Evolutionary conservation across 2,113 vertebrate genomes (phyloP).

Genomic region (Phocoena phocoena): DNA sequence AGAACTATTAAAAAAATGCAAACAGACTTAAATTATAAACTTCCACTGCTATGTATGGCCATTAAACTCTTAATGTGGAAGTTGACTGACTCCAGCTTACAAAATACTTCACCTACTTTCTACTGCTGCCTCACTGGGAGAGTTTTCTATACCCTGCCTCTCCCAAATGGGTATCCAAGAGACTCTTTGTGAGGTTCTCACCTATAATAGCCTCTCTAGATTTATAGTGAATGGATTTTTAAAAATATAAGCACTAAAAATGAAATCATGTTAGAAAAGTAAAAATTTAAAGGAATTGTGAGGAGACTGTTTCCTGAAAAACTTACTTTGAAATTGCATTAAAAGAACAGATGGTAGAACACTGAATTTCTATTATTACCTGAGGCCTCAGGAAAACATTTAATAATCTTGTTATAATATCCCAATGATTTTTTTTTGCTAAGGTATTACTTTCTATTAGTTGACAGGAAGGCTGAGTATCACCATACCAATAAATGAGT

Average conservation of each 20-base stretch:
- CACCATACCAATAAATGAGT: slow-evolving; percentile 13
- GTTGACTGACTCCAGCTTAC: neutral
- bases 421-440: neutral
- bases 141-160: neutral
- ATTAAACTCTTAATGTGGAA: neutral
- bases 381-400: neutral
- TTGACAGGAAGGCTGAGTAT: neutral
- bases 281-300: neutral
- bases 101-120: neutral
- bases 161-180: neutral
- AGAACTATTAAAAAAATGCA: neutral
- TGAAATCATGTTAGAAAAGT: neutral
- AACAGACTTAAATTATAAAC: neutral
- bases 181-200: neutral
- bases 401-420: neutral
- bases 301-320: neutral
- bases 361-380: neutral
- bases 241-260: neutral
- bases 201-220: neutral
- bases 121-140: neutral
- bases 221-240: neutral
- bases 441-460: slow-evolving; percentile 27
- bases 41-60: neutral
- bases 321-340: neutral
- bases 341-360: neutral